A percentile compares a stretch with the other conserved stretches of the same genome.
phyloP scores from a whole-genome alignment of 2,888 invertebrate genomes.

The Pollenia amentaria region DNA sequence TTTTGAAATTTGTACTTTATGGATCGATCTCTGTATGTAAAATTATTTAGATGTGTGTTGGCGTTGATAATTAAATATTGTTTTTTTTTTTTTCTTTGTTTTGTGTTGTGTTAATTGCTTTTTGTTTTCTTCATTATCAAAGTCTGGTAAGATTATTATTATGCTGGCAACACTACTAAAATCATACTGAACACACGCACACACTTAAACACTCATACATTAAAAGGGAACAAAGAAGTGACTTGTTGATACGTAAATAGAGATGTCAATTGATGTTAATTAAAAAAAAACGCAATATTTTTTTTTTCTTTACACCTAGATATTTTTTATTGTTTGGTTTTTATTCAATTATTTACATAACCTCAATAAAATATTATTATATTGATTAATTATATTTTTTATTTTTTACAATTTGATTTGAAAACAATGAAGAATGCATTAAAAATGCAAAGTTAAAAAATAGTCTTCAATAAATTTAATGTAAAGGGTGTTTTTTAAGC shows the following conservation, averaged over 20 bases:
- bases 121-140: constrained; percentile 16
- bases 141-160: background rate
- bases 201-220: background rate
- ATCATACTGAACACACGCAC: background rate
- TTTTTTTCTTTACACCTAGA: background rate
- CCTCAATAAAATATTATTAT: no score
- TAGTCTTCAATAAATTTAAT: no score
- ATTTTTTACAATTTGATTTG: no score
- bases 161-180: constrained; percentile 35
- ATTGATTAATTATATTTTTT: no score
- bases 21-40: background rate
- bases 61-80: constrained; percentile 34
- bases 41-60: background rate
- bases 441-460: no score
- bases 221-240: background rate
- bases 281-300: background rate
- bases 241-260: constrained; percentile 3
- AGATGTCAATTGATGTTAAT: background rate
- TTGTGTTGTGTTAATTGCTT: no score
- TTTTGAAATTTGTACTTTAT: constrained; percentile 53
- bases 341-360: no score
- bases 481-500: no score
- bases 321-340: background rate
- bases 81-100: constrained; percentile 20
- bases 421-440: no score